These are phyloP conservation scores for Magallana gigas DNA, from an alignment of 1,140 invertebrate genomes.

Conservation along the genomic window DNA sequence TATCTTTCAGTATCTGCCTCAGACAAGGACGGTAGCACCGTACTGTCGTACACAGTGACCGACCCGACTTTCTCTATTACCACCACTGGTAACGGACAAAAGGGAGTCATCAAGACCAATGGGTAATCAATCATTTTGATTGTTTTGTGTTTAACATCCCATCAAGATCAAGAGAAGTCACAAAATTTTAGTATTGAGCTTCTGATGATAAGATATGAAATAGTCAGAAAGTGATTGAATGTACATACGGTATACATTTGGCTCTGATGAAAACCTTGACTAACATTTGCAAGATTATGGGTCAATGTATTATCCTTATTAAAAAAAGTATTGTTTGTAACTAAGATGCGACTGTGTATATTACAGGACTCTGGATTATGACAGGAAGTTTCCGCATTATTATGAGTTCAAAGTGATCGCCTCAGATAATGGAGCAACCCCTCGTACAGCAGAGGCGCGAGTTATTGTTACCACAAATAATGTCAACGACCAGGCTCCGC, in stretches of 20 bases:
- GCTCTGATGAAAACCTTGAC: no score
- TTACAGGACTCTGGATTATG: slow-evolving; percentile 45
- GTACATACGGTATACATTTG: no score
- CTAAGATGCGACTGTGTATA: neutral
- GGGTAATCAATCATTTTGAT: neutral
- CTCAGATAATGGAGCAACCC: slow-evolving; percentile 25
- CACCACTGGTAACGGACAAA: neutral
- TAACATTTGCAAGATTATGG: no score
- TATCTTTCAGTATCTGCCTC: neutral
- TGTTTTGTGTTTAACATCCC: no score
- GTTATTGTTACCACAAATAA: slow-evolving; percentile 35
- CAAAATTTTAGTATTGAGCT: neutral
- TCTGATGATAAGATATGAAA: no score
- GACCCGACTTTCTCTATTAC: slow-evolving; percentile 4
- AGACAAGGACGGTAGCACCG: neutral
- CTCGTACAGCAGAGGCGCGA: slow-evolving; percentile 18
- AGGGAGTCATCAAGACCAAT: neutral
- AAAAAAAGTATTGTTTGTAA: no score
- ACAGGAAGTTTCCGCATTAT: slow-evolving; percentile 26
- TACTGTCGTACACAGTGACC: slow-evolving; percentile 16
- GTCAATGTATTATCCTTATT: no score
- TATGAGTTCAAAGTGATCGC: slow-evolving; percentile 46
- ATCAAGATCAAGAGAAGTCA: neutral
- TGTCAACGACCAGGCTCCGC: slow-evolving; percentile 41
- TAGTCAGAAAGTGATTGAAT: neutral